Base-by-base conservation (phyloP, 2,113 vertebrate genomes). In the Boleophthalmus pectinirostris region DNA sequence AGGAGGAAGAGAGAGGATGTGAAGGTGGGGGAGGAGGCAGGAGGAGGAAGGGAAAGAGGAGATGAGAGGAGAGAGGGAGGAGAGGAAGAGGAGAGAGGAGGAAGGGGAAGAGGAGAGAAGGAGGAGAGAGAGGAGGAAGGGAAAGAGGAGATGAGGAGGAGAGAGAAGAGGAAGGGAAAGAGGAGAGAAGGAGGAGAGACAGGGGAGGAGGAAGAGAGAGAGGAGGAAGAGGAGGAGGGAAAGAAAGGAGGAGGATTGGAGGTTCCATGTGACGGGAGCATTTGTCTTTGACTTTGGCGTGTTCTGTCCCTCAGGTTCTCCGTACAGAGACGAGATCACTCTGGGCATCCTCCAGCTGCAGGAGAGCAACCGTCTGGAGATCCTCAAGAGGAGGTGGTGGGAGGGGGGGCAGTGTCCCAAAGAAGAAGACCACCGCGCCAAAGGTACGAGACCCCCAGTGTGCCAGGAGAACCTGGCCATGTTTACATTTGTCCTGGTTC, bases 381-480 rank as follows among this genome's bases (percentile, higher is more conserved):
- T 97, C 88, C 92, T 97, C 76, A 97, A 97, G 89, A 91, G 96
- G 66, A 94, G 94, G 67, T 97, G 96, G 96, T 97, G 96, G 96
- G 96, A 97, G 64, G 96, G 95, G 3, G 93, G 96, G 5, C 94
- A 95, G 75, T 97, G 96, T 75, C 95, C 94, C 49, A 96, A 95
- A 85, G 96, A 97, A 82, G 95, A 96, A 76, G 96, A 97, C 72
- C 96, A 96, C 74, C 87, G 96, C 2, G 96, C 96, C 58, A 97
- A 96, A 93, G 96, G 96, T 95, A 69, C 57, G 82, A 15, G 20
- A 15, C 7, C 1, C 35, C 61, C 49, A 51, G 15, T 2, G 5
- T 53, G 2, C 20, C n/a, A n/a, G n/a, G n/a, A n/a, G n/a, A n/a
- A n/a, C n/a, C n/a, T n/a, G n/a, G n/a, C n/a, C n/a, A n/a, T n/a